Evolutionary conservation across 64 coral and sea anemone species (phyloP), one percentile per base, ranked within the genome.

Genomic region (Trachythela sp.): DNA sequence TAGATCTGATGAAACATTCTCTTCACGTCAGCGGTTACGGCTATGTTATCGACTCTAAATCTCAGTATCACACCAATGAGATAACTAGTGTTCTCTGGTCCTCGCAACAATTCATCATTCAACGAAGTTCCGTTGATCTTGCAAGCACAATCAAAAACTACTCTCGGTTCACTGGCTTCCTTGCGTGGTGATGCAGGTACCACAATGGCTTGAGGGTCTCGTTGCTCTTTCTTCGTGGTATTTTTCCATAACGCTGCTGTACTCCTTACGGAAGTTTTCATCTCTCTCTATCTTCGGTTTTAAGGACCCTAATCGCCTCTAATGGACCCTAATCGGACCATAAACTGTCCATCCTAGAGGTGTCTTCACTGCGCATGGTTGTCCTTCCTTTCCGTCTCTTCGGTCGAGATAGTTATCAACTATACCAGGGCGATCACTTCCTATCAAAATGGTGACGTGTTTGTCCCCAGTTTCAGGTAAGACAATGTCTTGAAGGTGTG

Each of bases 271-370:
- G 84, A 90, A 90, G 20, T 26, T 24, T n/a, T 41, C 41, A 27
- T 93, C 87, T 67, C 43, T 90, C 45, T 90, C 58, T 83, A 94
- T 87, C 40, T 41, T 90, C 56, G 71, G 50, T 54, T 88, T 70
- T 51, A 91, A 48, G n/a, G 33, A 94, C 13, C 87, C 54, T 49
- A 94, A n/a, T 91, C 89, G 88, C 56, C 71, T 94, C 72, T 88
- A n/a, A n/a, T n/a, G n/a, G n/a, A n/a, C n/a, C n/a, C n/a, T n/a
- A n/a, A 95, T 92, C 33, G 90, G 94, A 15, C 90, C 90, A 43
- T 90, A 88, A n/a, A 90, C 90, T 68, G 89, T 94, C 91, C 88
- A 95, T 85, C 90, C 94, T 14, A 95, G 76, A 34, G 88, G 87
- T 7, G 90, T 92, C 2, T 88, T 92, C 0, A 92, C 90, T 22